Conservation (phyloP, 2,113 vertebrate species). For the Ondatra zibethicus region DNA sequence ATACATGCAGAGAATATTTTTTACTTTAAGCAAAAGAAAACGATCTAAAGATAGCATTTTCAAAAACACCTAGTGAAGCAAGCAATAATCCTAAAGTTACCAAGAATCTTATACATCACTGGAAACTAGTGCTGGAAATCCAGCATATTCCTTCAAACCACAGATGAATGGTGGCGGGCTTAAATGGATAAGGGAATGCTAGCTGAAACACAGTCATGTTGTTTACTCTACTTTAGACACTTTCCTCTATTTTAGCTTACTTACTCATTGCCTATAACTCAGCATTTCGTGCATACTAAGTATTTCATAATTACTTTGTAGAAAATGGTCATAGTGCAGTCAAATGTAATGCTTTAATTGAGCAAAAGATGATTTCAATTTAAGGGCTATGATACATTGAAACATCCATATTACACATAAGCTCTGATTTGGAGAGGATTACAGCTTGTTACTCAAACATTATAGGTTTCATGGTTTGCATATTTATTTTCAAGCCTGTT, state of each 20-base stretch:
- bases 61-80: not conserved
- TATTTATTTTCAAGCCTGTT: slow-evolving; percentile 62
- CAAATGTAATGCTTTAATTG: slow-evolving; percentile 60
- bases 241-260: not conserved
- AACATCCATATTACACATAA: slow-evolving; percentile 43
- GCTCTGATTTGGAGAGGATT: slow-evolving; percentile 64
- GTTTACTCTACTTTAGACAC: not conserved
- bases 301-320: slow-evolving; percentile 53
- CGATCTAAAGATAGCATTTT: not conserved
- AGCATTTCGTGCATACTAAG: slow-evolving; percentile 16
- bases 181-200: not conserved
- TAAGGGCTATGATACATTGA: slow-evolving; percentile 47
- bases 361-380: slow-evolving; percentile 60
- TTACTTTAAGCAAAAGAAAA: not conserved
- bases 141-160: not conserved
- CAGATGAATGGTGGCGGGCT: not conserved
- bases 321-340: slow-evolving; percentile 56
- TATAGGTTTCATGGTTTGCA: slow-evolving; percentile 41
- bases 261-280: not conserved
- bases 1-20: not conserved
- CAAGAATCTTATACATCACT: not conserved
- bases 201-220: not conserved
- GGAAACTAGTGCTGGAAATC: not conserved
- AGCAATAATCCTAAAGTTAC: not conserved
- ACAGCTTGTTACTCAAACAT: slow-evolving; percentile 44